phyloP scores from a whole-genome alignment of 2,113 vertebrate genomes.

The Solea solea region DNA sequence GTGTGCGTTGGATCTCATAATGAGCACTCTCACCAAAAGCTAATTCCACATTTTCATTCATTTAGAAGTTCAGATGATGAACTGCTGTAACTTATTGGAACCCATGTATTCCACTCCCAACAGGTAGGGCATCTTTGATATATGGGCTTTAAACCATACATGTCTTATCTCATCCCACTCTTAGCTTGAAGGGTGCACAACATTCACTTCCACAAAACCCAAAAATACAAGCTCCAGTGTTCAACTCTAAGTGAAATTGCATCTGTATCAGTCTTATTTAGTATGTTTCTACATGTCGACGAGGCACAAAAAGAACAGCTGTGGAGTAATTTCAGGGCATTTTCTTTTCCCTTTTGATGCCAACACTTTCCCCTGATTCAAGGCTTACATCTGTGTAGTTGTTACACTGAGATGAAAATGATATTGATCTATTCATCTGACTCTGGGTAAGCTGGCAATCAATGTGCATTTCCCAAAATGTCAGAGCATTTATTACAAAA shows the following conservation, averaged over 20 bases:
- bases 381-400: constrained; percentile 2
- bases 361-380: neutral
- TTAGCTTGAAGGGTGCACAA: neutral
- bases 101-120: no score
- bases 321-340: neutral
- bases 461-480: constrained; percentile 45
- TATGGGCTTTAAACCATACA: no score
- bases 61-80: no score
- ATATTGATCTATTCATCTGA: constrained; percentile 43
- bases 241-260: neutral
- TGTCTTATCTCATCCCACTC: neutral
- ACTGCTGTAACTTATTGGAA: no score
- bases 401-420: constrained; percentile 28
- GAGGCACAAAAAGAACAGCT: neutral
- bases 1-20: no score
- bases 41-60: no score
- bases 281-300: neutral
- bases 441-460: constrained; percentile 34
- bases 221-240: neutral
- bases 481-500: constrained; percentile 44
- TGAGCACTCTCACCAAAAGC: no score
- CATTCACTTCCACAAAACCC: neutral
- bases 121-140: no score
- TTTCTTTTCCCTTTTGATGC: neutral
- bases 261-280: neutral